These are phyloP conservation scores for Orthosia incerta DNA, from an alignment of 2,888 invertebrate genomes.

Conservation along the genomic window DNA sequence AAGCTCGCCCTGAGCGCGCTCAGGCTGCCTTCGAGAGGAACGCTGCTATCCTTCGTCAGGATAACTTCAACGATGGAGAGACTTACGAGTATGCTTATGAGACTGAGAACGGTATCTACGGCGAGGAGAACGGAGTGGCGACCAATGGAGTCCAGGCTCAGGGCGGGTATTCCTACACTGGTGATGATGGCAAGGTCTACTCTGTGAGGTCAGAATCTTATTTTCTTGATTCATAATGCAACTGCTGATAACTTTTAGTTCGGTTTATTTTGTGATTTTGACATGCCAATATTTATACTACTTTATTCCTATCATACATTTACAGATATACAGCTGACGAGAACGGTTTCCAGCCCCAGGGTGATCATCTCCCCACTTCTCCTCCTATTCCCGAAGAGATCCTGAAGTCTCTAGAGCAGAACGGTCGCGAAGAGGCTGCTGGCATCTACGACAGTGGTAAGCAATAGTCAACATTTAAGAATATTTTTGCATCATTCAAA, in stretches of 20 bases:
- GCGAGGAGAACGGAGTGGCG: constrained; percentile 85
- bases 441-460: constrained; percentile 87
- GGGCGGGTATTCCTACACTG: constrained; percentile 86
- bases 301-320: not conserved
- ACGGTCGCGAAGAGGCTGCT: constrained; percentile 86
- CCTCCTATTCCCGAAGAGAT: constrained; percentile 87
- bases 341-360: constrained; percentile 86
- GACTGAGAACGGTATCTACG: constrained; percentile 86
- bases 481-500: not conserved
- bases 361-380: constrained; percentile 86
- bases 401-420: constrained; percentile 83
- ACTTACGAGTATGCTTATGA: constrained; percentile 84
- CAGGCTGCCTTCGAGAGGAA: constrained; percentile 83
- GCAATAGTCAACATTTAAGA: not conserved
- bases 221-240: not conserved
- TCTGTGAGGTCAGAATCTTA: constrained; percentile 77
- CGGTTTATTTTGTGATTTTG: not conserved
- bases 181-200: constrained; percentile 86
- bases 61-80: constrained; percentile 83
- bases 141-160: constrained; percentile 86
- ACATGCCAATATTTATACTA: not conserved
- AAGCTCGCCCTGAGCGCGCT: constrained; percentile 78
- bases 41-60: constrained; percentile 84
- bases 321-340: constrained; percentile 87
- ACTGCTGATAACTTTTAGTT: not conserved